These are phyloP conservation scores for Yponomeuta cagnagella DNA, from an alignment of 2,888 invertebrate genomes.

Conservation along the genomic window DNA sequence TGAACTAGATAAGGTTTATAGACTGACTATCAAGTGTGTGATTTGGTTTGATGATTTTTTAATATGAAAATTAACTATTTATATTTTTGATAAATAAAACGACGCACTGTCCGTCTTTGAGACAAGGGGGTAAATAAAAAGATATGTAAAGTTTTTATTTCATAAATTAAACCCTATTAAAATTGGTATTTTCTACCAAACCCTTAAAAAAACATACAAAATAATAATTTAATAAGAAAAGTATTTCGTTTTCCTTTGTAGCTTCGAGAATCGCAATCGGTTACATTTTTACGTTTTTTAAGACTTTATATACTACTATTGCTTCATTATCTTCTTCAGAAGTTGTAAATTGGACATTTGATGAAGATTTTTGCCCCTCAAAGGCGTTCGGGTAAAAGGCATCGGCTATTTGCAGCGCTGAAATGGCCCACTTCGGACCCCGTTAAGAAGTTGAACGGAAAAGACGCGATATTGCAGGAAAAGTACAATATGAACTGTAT, in stretches of 20 bases:
- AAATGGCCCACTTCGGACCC: neutral
- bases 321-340: neutral
- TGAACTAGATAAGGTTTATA: slow-evolving; percentile 58
- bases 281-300: neutral
- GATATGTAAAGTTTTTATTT: too few species aligned
- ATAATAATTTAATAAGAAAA: too few species aligned
- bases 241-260: neutral
- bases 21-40: slow-evolving; percentile 31
- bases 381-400: neutral
- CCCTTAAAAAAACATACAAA: too few species aligned
- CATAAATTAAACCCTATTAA: too few species aligned
- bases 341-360: neutral
- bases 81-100: too few species aligned
- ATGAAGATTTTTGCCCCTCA: neutral
- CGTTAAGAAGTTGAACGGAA: neutral
- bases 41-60: neutral
- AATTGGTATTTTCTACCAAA: too few species aligned
- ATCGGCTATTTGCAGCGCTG: neutral
- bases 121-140: too few species aligned
- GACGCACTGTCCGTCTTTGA: too few species aligned
- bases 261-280: neutral
- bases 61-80: too few species aligned
- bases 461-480: neutral
- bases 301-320: neutral
- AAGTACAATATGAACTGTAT: neutral